These are phyloP conservation scores for Cataglyphis hispanica DNA, from an alignment of 1,140 invertebrate genomes.

Conservation along the genomic window DNA sequence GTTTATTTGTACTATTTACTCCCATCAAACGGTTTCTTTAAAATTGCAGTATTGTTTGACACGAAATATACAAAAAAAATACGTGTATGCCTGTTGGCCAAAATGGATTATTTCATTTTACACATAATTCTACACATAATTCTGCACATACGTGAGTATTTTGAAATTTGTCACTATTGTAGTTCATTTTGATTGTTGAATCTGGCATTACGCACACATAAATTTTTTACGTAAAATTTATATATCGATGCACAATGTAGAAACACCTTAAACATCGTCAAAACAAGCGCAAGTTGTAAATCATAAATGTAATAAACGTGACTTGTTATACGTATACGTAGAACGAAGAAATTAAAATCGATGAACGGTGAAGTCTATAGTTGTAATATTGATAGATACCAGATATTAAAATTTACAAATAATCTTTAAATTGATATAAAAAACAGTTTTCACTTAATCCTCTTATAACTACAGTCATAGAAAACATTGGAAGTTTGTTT, in stretches of 20 bases:
- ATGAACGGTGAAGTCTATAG: constrained; percentile 23
- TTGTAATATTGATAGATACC: constrained; percentile 57
- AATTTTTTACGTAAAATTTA: constrained; percentile 27
- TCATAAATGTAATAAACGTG: constrained; percentile 23
- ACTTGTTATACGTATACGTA: background rate
- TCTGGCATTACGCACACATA: background rate
- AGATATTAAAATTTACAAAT: constrained; percentile 73
- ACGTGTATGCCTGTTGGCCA: background rate
- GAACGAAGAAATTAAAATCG: constrained; percentile 17
- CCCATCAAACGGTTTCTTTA: background rate
- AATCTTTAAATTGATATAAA: constrained; percentile 75
- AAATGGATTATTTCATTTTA: constrained; percentile 33
- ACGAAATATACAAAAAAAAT: constrained; percentile 22
- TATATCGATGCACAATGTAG: background rate
- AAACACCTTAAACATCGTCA: background rate
- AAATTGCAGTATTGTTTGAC: constrained; percentile 22
- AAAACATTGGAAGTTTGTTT: constrained; percentile 68
- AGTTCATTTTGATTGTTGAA: constrained; percentile 31
- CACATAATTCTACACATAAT: background rate
- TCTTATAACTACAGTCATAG: constrained; percentile 66
- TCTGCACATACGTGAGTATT: background rate
- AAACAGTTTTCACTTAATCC: constrained; percentile 60
- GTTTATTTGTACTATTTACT: constrained; percentile 55
- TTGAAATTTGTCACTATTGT: background rate
- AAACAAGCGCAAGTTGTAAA: constrained; percentile 36